Percentiles rank a stretch among this genome's conserved stretches.
Evolutionary conservation across 2,888 invertebrate species (phyloP).

Genomic region (Myathropa florea): DNA sequence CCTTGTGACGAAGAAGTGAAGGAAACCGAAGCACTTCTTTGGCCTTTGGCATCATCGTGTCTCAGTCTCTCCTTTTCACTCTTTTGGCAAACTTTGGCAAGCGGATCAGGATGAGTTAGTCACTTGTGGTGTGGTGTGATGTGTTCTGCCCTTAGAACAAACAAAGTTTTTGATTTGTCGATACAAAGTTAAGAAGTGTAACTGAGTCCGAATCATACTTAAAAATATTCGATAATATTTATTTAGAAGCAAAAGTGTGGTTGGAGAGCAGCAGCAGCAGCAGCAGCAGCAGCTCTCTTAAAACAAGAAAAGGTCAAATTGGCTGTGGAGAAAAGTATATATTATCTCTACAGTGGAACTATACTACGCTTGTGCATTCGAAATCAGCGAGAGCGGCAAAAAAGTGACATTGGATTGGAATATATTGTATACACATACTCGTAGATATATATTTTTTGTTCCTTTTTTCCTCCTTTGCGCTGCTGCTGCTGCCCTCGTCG

Average conservation of each 20-base stretch:
- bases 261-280: background rate
- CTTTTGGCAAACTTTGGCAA: background rate
- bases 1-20: background rate
- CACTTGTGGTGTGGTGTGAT: background rate
- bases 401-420: constrained; percentile 67
- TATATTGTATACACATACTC: background rate
- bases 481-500: constrained; percentile 24
- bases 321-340: constrained; percentile 52
- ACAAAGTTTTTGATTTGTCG: background rate
- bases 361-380: constrained; percentile 67
- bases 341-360: constrained; percentile 36
- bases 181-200: constrained; percentile 26
- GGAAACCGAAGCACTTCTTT: constrained; percentile 7
- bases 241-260: background rate
- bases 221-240: constrained; percentile 32
- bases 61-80: background rate
- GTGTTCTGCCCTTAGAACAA: background rate
- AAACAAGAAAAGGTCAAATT: constrained; percentile 46
- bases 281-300: constrained; percentile 1
- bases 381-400: constrained; percentile 66
- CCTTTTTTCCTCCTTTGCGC: constrained; percentile 39
- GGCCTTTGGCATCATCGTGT: constrained; percentile 3
- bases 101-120: background rate
- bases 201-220: background rate
- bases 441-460: constrained; percentile 19